Evolutionary conservation across 2,888 invertebrate genomes (phyloP).

Genomic region (Danaus chrysippus): DNA sequence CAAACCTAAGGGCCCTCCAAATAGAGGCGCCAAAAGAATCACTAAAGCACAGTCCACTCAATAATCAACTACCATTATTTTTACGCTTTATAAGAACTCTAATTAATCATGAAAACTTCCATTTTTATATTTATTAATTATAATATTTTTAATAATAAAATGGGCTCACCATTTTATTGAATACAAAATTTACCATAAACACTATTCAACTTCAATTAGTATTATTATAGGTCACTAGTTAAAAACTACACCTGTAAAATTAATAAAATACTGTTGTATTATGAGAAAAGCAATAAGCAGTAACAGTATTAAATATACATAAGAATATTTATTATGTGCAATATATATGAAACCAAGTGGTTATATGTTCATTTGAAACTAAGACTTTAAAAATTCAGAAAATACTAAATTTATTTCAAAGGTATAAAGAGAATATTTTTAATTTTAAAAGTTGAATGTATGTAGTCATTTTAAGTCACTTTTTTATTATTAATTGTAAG

Average conservation of each 20-base stretch:
- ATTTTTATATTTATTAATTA: constrained; percentile 1
- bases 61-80: constrained; percentile 33
- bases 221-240: constrained; percentile 23
- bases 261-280: constrained; percentile 12
- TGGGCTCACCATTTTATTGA: no score
- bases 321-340: constrained; percentile 13
- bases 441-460: no score
- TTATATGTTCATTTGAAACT: no score
- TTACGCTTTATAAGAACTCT: background rate
- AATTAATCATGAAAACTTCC: constrained; percentile 1
- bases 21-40: constrained; percentile 93
- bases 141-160: background rate
- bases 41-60: constrained; percentile 82
- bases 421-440: no score
- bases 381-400: no score
- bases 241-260: constrained; percentile 18
- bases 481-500: no score
- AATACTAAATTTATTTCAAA: no score
- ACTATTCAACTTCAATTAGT: no score
- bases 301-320: constrained; percentile 22
- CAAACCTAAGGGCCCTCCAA: constrained; percentile 97
- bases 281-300: constrained; percentile 22
- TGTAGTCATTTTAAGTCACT: no score
- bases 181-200: no score
- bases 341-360: constrained; percentile 1